Evolutionary conservation across 2,113 vertebrate genomes (phyloP), one percentile per base, ranked within the genome.

Genomic region (Rana temporaria): DNA sequence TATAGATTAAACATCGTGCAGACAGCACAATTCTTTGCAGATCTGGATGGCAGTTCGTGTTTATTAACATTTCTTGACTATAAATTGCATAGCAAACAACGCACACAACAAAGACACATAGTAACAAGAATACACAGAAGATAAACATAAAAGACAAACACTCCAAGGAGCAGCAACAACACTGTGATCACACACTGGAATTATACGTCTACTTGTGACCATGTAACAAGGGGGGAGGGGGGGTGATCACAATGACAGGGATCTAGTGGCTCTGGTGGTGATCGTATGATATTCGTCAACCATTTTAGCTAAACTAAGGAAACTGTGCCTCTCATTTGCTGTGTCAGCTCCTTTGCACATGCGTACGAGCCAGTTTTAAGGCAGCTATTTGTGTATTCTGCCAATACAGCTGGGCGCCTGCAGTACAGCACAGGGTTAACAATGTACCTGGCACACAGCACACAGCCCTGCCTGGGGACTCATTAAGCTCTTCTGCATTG

Each of bases 321-420:
- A 72, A 71, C 15, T 55, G 48, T 72, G 71, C 18, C 22, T 74
- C 55, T 59, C 71, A 59, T 74, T 30, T 73, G 70, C 70, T 73
- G 53, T 73, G 53, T 57, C 70, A 73, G 53, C 52, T 38, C 15
- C 55, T 59, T 32, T n/a, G 56, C 71, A 16, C 71, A 74, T 75
- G 72, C 71, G 55, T 60, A 59, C 53, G 22, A 38, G 56, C 16
- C 20, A 20, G 53, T 57, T 18, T 59, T 4, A 22, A 26, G 24
- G 42, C 8, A 12, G 42, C 12, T 12, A 48, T 11, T 11, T 48
- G 8, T 63, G 72, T 7, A 22, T 18, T 62, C 19, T 22, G 56
- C 56, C 0, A 30, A 24, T 26, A 8, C 68, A 16, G 63, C 15
- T 8, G 22, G 53, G 14, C 18, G 4, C 22, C 20, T 30, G 38